Evolutionary conservation across 2,113 vertebrate genomes (phyloP), one percentile per base, ranked within the genome.

Genomic region (Ochotona princeps): DNA sequence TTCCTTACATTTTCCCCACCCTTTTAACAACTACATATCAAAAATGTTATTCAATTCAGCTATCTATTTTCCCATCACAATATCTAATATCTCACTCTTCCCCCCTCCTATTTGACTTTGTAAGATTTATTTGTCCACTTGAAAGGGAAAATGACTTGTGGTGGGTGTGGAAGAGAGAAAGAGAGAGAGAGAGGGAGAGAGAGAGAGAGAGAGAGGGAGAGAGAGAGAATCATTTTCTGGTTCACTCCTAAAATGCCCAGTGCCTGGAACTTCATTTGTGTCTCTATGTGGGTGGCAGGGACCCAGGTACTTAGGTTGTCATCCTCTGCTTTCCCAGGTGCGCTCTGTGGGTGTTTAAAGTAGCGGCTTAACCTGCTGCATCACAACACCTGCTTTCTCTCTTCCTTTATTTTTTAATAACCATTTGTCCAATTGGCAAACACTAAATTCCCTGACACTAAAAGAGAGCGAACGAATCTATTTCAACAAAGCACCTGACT

Each of bases 401-500:
- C 8, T 70, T n/a, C 63, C 82, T 85, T 67, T 76, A 51, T n/a
- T n/a, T 89, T 74, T 88, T 88, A 93, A 63, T 74, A 87, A 49
- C 7, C 25, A 8, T 49, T 80, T 92, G 20, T 28, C 72, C 49
- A 76, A n/a, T 66, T 81, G 81, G 20, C 65, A n/a, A n/a, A n/a
- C n/a, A n/a, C n/a, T n/a, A n/a, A n/a, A n/a, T n/a, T n/a, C n/a
- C 20, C 60, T 35, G 51, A 65, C n/a, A 92, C 49, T 86, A 83
- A 85, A 94, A 88, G 66, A 95, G n/a, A 92, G 38, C 67, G 89
- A 93, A 92, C 73, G 7, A 83, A 35, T 38, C n/a, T 75, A 80
- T 10, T 38, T 81, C 61, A 94, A 63, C 67, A 89, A 93, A 94
- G 17, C 63, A 76, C 80, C 17, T 80, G 38, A 79, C 60, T 66